Base-by-base conservation (phyloP, 1,140 invertebrate species). In the Melitaea cinxia region DNA sequence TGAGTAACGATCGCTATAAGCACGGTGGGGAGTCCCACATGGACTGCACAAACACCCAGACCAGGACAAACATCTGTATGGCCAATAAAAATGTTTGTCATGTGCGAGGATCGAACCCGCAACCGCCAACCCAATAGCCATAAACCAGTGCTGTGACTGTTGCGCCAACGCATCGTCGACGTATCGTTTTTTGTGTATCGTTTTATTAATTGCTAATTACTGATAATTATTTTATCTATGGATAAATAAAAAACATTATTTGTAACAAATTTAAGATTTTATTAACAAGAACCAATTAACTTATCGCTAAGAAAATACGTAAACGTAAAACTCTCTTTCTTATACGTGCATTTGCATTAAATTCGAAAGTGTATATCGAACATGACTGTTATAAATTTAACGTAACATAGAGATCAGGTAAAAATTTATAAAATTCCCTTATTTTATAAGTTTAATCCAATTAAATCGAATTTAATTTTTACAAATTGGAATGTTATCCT, bases 261-360 rank as follows among this genome's bases (percentile, higher is more conserved):
- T 71, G 50, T 55, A 65, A 81, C 70, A 74, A 77, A 71, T 65
- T 68, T 70, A 77, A 68, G 49, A 65, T 73, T 81, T 80, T 80
- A 78, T 78, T 82, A 75, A 80, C 73, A 77, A 73, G 42, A 70
- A 72, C 72, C 64, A 76, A 61, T 56, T 33, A 53, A 62, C 56
- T 64, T 57, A 57, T 23, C 12, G 33, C 47, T 61, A 61, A 14
- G 21, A 39, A 50, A 61, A 52, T 60, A 61, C 65, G 53, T 70
- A 70, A 19, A 60, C 17, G 49, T 57, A 57, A 53, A 61, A 19
- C 28, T 49, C 50, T 57, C 65, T 56, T 58, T n/a, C n/a, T n/a
- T 62, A 65, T 62, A 61, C 57, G 56, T 35, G 35, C 54, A 61
- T 56, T 54, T 61, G 50, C 42, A 57, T 57, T 37, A 14, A 14